Percentiles rank a stretch among this genome's conserved stretches.
Evolutionary conservation across 2,113 vertebrate genomes (phyloP).

Genomic region (Agapornis roseicollis): DNA sequence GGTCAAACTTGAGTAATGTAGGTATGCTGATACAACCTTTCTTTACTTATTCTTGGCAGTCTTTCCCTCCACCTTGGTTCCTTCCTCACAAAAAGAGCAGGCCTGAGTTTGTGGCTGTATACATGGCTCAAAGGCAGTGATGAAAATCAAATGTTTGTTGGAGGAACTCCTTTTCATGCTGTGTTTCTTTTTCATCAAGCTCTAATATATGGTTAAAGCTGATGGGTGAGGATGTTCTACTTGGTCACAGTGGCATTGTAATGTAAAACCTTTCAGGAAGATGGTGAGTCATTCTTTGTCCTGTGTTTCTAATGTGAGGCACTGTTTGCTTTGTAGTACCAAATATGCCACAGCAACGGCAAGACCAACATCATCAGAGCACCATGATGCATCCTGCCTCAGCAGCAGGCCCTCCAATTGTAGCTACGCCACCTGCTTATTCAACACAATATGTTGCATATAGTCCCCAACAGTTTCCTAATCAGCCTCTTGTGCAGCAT

Average conservation of each 20-base stretch:
- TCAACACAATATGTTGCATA: slow-evolving; percentile 95
- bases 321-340: slow-evolving; percentile 80
- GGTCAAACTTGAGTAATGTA: not conserved
- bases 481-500: slow-evolving; percentile 93
- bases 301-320: not conserved
- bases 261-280: not conserved
- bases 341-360: slow-evolving; percentile 96
- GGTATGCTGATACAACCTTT: not conserved
- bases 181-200: not conserved
- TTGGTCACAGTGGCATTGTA: not conserved
- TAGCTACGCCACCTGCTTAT: slow-evolving; percentile 90
- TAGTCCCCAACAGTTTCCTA: slow-evolving; percentile 95
- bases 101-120: not conserved
- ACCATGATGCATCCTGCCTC: slow-evolving; percentile 96
- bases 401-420: slow-evolving; percentile 92
- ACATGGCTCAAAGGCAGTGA: not conserved
- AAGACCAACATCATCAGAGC: slow-evolving; percentile 94
- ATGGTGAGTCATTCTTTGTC: accelerated
- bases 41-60: not conserved
- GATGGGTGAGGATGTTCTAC: not conserved
- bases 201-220: not conserved
- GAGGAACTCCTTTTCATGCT: not conserved
- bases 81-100: not conserved
- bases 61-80: not conserved
- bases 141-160: not conserved